phyloP scores from a whole-genome alignment of 2,113 vertebrate genomes.

The Ophthalmolycus amberensis region DNA sequence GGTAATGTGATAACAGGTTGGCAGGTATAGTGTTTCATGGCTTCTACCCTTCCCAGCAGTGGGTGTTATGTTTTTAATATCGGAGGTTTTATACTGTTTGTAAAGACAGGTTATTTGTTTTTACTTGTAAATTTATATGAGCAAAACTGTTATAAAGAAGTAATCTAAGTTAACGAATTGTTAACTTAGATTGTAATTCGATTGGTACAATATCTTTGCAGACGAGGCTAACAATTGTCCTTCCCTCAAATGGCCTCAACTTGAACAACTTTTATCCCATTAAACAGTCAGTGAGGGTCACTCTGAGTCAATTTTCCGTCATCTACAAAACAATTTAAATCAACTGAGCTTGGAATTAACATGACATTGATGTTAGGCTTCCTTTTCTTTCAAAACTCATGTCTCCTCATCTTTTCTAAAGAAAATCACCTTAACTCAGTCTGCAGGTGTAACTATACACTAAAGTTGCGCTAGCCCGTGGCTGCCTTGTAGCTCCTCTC shows the following conservation, averaged over 20 bases:
- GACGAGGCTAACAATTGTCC: not conserved
- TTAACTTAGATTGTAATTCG: not conserved
- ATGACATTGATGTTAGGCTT: not conserved
- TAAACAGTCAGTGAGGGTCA: not conserved
- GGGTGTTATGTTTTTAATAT: not conserved
- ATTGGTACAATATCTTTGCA: not conserved
- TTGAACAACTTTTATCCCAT: not conserved
- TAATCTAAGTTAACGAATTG: not conserved
- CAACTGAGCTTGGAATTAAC: not conserved
- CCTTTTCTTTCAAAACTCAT: not conserved
- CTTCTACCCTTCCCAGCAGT: not conserved
- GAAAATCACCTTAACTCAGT: not conserved
- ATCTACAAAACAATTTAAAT: not conserved
- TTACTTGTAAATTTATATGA: not conserved
- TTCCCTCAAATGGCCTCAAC: not conserved
- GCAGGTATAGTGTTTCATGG: slow-evolving; percentile 13
- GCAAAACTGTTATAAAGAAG: not conserved
- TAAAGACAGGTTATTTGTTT: not conserved
- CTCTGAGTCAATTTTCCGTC: not conserved
- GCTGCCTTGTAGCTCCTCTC: not conserved
- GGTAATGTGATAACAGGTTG: slow-evolving; percentile 38
- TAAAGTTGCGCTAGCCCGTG: no score
- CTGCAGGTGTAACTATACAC: not conserved
- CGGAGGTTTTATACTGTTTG: not conserved
- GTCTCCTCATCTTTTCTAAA: not conserved